Percentiles rank a stretch among this genome's conserved stretches.
phyloP scores from a whole-genome alignment of 2,888 invertebrate genomes.

The Sthenelais limicola region DNA sequence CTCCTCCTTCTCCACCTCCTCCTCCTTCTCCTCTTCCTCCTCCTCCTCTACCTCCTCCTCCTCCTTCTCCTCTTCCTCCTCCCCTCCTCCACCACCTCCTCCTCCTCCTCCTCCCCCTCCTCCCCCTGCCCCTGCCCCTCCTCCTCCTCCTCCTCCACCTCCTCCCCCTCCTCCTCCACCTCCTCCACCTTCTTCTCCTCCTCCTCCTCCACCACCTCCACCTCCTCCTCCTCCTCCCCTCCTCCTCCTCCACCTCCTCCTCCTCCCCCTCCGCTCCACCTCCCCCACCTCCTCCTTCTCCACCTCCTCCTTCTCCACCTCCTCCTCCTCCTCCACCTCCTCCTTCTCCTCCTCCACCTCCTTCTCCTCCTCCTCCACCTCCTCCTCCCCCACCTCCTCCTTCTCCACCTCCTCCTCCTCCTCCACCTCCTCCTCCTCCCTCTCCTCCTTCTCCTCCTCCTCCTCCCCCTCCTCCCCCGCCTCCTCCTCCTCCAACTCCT shows the following conservation, averaged over 20 bases:
- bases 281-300: neutral
- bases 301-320: neutral
- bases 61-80: neutral
- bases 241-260: neutral
- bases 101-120: slow-evolving; percentile 12
- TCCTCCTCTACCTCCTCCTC: neutral
- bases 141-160: neutral
- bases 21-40: neutral
- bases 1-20: slow-evolving; percentile 20
- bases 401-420: neutral
- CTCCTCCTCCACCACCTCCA: neutral
- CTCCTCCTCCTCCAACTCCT: too few species aligned
- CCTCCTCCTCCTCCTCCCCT: neutral
- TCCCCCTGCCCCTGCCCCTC: neutral
- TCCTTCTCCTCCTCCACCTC: neutral
- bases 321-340: neutral
- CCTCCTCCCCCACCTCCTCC: neutral
- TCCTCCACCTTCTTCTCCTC: neutral
- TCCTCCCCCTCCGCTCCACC: neutral
- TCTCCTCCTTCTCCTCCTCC: neutral
- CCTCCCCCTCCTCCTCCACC: slow-evolving; percentile 3
- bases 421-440: neutral
- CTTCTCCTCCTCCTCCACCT: neutral
- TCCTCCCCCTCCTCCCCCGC: neutral
- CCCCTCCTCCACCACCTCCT: neutral